Percentiles rank a stretch among this genome's conserved stretches.
These are phyloP conservation scores for Listronotus oregonensis DNA, from an alignment of 1,140 invertebrate genomes.

Conservation along the genomic window DNA sequence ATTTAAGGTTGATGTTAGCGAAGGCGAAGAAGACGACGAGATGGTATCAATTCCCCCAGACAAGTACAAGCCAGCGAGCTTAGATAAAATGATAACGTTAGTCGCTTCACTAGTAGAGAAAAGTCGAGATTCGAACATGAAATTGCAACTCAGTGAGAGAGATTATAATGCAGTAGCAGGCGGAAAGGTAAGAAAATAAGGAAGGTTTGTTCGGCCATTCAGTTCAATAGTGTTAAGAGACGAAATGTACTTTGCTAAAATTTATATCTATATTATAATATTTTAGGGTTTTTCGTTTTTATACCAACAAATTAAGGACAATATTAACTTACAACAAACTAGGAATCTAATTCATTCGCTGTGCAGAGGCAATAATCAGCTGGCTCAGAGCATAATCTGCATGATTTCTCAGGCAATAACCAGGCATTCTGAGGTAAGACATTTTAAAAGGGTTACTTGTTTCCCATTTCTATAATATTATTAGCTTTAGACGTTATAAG, in stretches of 20 bases:
- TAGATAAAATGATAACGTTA: conserved; percentile 95
- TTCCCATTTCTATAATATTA: no score
- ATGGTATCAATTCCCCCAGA: conserved; percentile 64
- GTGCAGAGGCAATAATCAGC: conserved; percentile 85
- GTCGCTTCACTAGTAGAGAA: conserved; percentile 87
- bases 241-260: no score
- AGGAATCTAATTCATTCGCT: conserved; percentile 90
- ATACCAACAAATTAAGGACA: conserved; percentile 92
- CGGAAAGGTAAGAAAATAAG: conserved; percentile 63
- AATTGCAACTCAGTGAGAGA: conserved; percentile 74
- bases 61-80: conserved; percentile 83
- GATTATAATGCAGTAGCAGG: conserved; percentile 84
- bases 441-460: not conserved
- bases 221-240: no score
- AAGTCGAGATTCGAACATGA: conserved; percentile 75
- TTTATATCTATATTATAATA: no score
- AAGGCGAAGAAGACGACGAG: conserved; percentile 81
- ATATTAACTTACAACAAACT: conserved; percentile 89
- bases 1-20: conserved; percentile 65
- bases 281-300: conserved; percentile 83
- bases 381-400: conserved; percentile 80
- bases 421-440: conserved; percentile 80
- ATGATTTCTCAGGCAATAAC: conserved; percentile 90
- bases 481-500: no score
- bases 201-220: no score